These are phyloP conservation scores for Scaptomyza reducta DNA, from an alignment of 2,888 invertebrate species.

Conservation along the genomic window DNA sequence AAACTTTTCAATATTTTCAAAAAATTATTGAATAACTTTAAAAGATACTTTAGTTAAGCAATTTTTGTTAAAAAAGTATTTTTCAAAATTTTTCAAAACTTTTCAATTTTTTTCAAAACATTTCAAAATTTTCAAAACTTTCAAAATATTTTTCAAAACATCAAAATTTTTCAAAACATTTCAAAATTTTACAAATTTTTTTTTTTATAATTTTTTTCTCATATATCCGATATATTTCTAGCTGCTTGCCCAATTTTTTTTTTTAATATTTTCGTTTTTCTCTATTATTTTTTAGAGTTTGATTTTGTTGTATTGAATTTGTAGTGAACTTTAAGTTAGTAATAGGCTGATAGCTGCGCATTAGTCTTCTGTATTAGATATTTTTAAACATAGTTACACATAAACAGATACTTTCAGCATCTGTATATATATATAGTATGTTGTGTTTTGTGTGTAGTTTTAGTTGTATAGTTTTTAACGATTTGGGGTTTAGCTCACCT, in stretches of 20 bases:
- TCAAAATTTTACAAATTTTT: too few relatives aligned
- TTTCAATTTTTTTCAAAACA: too few relatives aligned
- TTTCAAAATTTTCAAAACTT: too few relatives aligned
- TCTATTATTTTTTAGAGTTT: background rate
- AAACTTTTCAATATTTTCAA: too few relatives aligned
- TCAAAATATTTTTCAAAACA: too few relatives aligned
- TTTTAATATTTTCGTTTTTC: slow-evolving; percentile 3
- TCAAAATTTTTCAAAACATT: too few relatives aligned
- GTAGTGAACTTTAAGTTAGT: slow-evolving; percentile 55
- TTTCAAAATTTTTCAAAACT: too few relatives aligned
- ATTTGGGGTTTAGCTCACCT: slow-evolving; percentile 85
- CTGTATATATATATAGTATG: slow-evolving; percentile 24
- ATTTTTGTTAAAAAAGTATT: too few relatives aligned
- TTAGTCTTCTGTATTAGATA: slow-evolving; percentile 71
- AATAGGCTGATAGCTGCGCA: slow-evolving; percentile 65
- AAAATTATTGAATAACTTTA: background rate
- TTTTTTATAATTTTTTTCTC: too few relatives aligned
- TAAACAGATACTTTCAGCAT: slow-evolving; percentile 7
- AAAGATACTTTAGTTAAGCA: background rate
- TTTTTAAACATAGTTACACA: slow-evolving; percentile 35
- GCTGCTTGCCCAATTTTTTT: slow-evolving; percentile 40
- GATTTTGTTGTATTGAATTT: slow-evolving; percentile 11
- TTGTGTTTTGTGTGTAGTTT: slow-evolving; percentile 45
- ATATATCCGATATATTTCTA: too few relatives aligned
- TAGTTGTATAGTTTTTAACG: slow-evolving; percentile 61